A percentile compares a stretch with the other conserved stretches of the same genome.
phyloP scores from a whole-genome alignment of 2,113 vertebrate genomes.

The Bubalus kerabau region DNA sequence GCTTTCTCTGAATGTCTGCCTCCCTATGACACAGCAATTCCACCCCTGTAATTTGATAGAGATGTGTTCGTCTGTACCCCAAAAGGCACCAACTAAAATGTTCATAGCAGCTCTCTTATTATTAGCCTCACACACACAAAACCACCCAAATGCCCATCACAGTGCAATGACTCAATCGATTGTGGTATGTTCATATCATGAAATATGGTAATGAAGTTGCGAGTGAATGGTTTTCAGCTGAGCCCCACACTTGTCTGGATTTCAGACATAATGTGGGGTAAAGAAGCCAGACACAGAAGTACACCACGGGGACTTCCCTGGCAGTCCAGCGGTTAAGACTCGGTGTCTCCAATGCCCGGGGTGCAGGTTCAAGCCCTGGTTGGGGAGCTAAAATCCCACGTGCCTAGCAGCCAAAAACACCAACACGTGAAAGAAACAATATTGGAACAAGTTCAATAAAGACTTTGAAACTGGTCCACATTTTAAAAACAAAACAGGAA shows the following conservation, averaged over 20 bases:
- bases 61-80: fast-evolving
- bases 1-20: neutral
- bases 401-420: neutral
- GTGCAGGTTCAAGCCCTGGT: neutral
- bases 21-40: neutral
- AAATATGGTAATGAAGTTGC: neutral
- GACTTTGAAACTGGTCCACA: neutral
- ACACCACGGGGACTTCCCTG: neutral
- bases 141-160: neutral
- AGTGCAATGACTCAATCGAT: fast-evolving
- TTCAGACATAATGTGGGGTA: neutral
- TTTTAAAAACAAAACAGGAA: neutral
- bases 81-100: neutral
- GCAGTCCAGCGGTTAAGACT: neutral
- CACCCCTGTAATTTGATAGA: neutral
- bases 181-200: fast-evolving
- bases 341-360: neutral
- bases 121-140: neutral
- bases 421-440: neutral
- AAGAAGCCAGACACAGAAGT: neutral
- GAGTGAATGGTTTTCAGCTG: neutral
- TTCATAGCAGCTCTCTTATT: neutral
- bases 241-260: neutral
- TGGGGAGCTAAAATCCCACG: neutral
- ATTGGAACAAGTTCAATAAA: neutral